phyloP scores from a whole-genome alignment of 2,113 vertebrate genomes.

The Andinoacara biseriatus region DNA sequence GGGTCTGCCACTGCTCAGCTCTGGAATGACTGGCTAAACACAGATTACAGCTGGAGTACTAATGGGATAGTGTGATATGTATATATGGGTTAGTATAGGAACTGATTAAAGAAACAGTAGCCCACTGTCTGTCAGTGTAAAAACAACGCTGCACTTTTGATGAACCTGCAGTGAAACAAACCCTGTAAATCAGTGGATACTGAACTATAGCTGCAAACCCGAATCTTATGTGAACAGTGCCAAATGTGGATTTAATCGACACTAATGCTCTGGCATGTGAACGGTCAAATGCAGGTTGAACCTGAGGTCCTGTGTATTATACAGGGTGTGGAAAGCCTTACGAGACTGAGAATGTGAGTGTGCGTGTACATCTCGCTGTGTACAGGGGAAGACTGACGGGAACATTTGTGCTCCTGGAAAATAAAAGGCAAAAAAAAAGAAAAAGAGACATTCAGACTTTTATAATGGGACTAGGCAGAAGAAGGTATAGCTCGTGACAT shows the following conservation, averaged over 20 bases:
- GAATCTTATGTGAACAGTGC: constrained; percentile 4
- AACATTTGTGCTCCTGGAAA: constrained; percentile 37
- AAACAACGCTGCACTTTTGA: constrained; percentile 14
- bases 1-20: constrained; percentile 5
- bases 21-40: constrained; percentile 7
- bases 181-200: constrained; percentile 4
- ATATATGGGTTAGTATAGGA: background rate
- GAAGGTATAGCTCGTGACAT: background rate
- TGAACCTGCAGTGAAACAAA: constrained; percentile 12
- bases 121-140: background rate
- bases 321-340: constrained; percentile 29
- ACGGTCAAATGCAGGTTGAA: constrained; percentile 25
- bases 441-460: background rate
- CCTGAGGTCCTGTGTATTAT: constrained; percentile 43
- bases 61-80: constrained; percentile 1
- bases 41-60: background rate
- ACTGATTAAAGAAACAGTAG: background rate
- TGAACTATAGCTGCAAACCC: constrained; percentile 5
- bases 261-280: background rate
- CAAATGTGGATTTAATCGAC: background rate
- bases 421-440: background rate
- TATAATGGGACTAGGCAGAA: accelerated
- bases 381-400: constrained; percentile 65
- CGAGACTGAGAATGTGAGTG: constrained; percentile 33
- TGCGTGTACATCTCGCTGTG: constrained; percentile 36